Percentiles rank a stretch among this genome's conserved stretches.
These are phyloP conservation scores for Malacosoma neustria DNA, from an alignment of 2,888 invertebrate genomes.

Conservation along the genomic window DNA sequence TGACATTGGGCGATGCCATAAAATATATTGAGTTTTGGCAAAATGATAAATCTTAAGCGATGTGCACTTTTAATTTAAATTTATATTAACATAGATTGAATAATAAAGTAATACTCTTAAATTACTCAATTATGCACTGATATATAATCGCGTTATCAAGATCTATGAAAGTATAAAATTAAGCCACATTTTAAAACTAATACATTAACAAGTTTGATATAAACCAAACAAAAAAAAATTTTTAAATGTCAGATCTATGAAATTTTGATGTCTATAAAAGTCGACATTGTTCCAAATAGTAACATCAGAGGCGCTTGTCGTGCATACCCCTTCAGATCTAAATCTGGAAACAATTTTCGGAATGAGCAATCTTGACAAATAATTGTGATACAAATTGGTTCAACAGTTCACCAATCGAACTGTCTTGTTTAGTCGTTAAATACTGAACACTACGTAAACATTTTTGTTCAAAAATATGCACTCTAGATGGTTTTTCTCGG, in stretches of 20 bases:
- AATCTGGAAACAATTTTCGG: conserved; percentile 66
- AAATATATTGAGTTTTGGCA: conserved; percentile 58
- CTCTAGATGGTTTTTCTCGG: too few relatives aligned
- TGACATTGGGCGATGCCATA: conserved; percentile 63
- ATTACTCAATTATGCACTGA: too few relatives aligned
- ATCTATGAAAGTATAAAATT: too few relatives aligned
- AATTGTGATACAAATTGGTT: conserved; percentile 60
- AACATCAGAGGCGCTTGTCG: conserved; percentile 30
- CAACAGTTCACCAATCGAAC: conserved; percentile 48
- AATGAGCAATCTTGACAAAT: conserved; percentile 62
- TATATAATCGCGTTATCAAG: too few relatives aligned
- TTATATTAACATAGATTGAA: too few relatives aligned
- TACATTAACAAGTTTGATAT: too few relatives aligned
- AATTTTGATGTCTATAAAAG: conserved; percentile 19
- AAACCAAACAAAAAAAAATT: too few relatives aligned
- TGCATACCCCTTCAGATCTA: conserved; percentile 56
- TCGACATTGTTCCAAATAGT: conserved; percentile 38
- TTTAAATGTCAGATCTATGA: conserved; percentile 33
- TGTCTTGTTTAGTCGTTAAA: conserved; percentile 29
- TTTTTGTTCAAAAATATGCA: background rate
- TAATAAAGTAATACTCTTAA: too few relatives aligned
- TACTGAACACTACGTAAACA: background rate
- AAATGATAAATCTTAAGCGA: conserved; percentile 45
- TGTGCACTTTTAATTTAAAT: too few relatives aligned
- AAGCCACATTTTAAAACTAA: too few relatives aligned